phyloP scores from a whole-genome alignment of 2,888 invertebrate species.

The Microctonus brassicae region DNA sequence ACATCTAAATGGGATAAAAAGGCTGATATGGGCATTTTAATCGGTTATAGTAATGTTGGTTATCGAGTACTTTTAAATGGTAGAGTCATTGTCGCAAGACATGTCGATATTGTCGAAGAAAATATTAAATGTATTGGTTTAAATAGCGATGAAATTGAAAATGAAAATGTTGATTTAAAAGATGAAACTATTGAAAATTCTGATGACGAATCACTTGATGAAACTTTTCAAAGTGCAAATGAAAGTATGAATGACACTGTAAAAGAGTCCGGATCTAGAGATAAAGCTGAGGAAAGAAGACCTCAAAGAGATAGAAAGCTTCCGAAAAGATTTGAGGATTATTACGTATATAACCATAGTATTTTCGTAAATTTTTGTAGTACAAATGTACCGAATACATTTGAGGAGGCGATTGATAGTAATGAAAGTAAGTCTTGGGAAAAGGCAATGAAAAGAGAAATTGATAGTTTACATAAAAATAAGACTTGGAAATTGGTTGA shows the following conservation, averaged over 20 bases:
- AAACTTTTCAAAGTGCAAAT: too few relatives aligned
- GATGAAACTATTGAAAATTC: too few relatives aligned
- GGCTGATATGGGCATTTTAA: constrained; percentile 37
- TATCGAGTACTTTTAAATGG: constrained; percentile 1
- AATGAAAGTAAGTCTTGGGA: constrained; percentile 1
- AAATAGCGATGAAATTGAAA: not conserved
- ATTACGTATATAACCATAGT: constrained; percentile 33
- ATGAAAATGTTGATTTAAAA: too few relatives aligned
- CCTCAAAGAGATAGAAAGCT: too few relatives aligned
- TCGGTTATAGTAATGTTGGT: constrained; percentile 35
- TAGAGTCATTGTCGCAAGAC: too few relatives aligned
- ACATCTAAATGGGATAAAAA: constrained; percentile 38
- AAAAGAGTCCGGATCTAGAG: too few relatives aligned
- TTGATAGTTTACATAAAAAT: not conserved
- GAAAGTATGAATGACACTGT: too few relatives aligned
- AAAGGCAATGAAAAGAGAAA: constrained; percentile 8
- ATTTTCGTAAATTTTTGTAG: constrained; percentile 50
- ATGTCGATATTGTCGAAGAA: too few relatives aligned
- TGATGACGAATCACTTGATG: too few relatives aligned
- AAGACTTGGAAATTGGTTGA: constrained; percentile 35
- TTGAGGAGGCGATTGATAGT: constrained; percentile 54
- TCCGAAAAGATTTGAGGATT: too few relatives aligned
- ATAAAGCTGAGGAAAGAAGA: too few relatives aligned
- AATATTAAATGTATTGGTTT: constrained; percentile 17
- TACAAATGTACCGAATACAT: constrained; percentile 51